Conservation (phyloP, 2,113 vertebrate genomes). For the Nerophis lumbriciformis region DNA sequence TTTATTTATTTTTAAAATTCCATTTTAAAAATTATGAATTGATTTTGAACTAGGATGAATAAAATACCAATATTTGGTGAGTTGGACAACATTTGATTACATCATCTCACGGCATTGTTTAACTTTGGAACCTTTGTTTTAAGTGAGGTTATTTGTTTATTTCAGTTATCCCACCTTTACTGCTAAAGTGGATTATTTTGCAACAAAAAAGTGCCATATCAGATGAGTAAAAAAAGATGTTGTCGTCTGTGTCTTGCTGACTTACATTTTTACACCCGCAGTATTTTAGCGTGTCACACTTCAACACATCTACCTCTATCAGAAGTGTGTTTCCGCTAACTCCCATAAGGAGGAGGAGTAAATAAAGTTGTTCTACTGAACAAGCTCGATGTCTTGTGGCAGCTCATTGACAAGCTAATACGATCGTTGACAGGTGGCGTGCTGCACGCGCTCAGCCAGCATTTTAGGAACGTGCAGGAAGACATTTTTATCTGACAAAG, state of each 20-base stretch:
- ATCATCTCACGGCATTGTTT: not conserved
- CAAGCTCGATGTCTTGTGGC: slow-evolving; percentile 5
- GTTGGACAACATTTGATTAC: not conserved
- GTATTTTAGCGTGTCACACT: slow-evolving; percentile 4
- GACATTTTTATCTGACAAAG: not conserved
- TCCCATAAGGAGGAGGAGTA: slow-evolving; percentile 5
- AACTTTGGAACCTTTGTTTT: not conserved
- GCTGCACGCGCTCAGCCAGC: slow-evolving; percentile 8
- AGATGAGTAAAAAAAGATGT: not conserved
- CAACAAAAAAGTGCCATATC: not conserved
- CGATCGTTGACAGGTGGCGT: slow-evolving; percentile 25
- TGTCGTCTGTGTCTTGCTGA: not conserved
- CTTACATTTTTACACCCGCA: not conserved
- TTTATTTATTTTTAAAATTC: too few species aligned
- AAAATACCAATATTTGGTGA: too few species aligned
- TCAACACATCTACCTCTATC: slow-evolving; percentile 1
- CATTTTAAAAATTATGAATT: too few species aligned
- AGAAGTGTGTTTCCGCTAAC: not conserved
- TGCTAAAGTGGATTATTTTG: not conserved
- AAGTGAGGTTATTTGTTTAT: not conserved
- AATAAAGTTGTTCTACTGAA: slow-evolving; percentile 4
- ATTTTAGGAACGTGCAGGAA: slow-evolving; percentile 18
- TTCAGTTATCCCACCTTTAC: not conserved
- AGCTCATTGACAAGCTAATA: slow-evolving; percentile 22
- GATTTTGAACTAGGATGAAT: too few species aligned